Conservation (phyloP, 2,888 invertebrate species). For the Lasioglossum morio region DNA sequence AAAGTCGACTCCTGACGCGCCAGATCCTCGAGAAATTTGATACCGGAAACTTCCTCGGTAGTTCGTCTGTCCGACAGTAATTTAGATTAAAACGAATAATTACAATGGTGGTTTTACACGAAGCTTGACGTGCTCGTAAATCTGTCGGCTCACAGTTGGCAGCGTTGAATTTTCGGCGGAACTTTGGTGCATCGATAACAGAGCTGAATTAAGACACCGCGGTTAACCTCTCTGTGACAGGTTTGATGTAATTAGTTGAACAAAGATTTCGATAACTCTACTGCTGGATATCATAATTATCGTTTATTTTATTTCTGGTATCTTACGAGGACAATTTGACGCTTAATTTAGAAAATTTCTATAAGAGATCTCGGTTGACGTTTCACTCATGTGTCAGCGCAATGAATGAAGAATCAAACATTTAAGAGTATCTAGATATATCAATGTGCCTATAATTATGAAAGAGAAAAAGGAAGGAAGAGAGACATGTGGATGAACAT, state of each 20-base stretch:
- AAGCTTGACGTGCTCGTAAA: constrained; percentile 51
- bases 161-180: constrained; percentile 19
- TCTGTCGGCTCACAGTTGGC: constrained; percentile 33
- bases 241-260: background rate
- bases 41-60: constrained; percentile 38
- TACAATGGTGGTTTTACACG: constrained; percentile 51
- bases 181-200: constrained; percentile 36
- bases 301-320: background rate
- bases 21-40: constrained; percentile 49
- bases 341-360: background rate
- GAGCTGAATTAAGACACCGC: constrained; percentile 36
- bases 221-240: constrained; percentile 1
- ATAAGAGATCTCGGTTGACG: background rate
- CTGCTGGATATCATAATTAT: background rate
- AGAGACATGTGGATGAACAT: too few species aligned
- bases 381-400: too few species aligned
- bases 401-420: background rate
- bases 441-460: too few species aligned
- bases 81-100: constrained; percentile 59
- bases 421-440: too few species aligned
- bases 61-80: constrained; percentile 43
- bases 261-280: background rate
- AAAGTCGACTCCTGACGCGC: constrained; percentile 30
- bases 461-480: too few species aligned
- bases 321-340: background rate